phyloP scores from a whole-genome alignment of 1,140 invertebrate species.

The Drosophila kohkoa region DNA sequence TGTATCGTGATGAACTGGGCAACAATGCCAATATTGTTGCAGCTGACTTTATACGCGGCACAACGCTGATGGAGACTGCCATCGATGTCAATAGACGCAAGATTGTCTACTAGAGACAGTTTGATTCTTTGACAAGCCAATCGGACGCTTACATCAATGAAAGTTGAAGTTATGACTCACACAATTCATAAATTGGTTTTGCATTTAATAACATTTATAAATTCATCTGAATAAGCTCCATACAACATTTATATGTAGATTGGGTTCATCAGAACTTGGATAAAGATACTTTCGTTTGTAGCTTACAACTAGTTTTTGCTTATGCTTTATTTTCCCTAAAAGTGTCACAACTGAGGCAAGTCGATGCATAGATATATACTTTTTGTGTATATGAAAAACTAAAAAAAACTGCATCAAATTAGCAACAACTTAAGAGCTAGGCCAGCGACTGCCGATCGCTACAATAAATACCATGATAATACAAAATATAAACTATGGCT shows the following conservation, averaged over 20 bases:
- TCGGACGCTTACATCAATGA: no score
- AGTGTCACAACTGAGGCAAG: conserved; percentile 60
- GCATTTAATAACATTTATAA: conserved; percentile 48
- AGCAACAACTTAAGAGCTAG: conserved; percentile 32
- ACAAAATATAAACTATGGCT: conserved; percentile 21
- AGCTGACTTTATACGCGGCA: conserved; percentile 87
- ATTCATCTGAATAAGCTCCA: conserved; percentile 34
- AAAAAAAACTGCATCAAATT: conserved; percentile 6
- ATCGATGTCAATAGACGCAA: conserved; percentile 86
- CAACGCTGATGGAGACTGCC: conserved; percentile 87
- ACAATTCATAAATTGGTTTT: conserved; percentile 9
- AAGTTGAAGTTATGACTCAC: neutral
- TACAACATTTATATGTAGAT: conserved; percentile 11
- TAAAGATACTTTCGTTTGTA: neutral
- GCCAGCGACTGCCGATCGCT: conserved; percentile 31
- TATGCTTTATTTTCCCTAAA: conserved; percentile 68
- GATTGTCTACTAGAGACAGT: conserved; percentile 18
- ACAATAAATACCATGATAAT: conserved; percentile 65
- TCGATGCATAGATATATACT: conserved; percentile 8
- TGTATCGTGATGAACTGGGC: conserved; percentile 86
- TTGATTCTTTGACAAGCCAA: neutral
- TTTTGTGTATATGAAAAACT: conserved; percentile 19
- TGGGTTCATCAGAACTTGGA: conserved; percentile 14
- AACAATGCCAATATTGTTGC: conserved; percentile 87
- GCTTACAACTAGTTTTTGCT: conserved; percentile 33